Percentiles rank a stretch among this genome's conserved stretches.
Evolutionary conservation across 2,797 vertebrate species (phyloP).

Genomic region (Lutjanus argentimaculatus): DNA sequence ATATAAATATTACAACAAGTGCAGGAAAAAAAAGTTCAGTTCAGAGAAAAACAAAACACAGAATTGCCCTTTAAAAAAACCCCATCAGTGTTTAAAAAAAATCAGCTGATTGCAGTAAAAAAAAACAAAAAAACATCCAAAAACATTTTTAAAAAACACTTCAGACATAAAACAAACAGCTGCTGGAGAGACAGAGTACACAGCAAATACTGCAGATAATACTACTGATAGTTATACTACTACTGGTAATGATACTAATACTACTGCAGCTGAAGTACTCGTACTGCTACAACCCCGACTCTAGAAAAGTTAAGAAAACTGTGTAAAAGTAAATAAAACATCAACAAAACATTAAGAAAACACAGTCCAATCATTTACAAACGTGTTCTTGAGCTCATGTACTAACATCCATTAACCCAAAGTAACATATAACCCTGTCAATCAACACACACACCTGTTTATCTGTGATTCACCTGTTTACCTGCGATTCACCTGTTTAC

Average conservation of each 20-base stretch:
- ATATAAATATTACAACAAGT: constrained; percentile 40
- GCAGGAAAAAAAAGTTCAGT: constrained; percentile 41
- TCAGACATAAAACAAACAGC: background rate
- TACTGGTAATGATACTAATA: background rate
- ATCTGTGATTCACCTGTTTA: too few relatives aligned
- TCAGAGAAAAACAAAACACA: constrained; percentile 31
- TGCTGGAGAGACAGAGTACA: constrained; percentile 13
- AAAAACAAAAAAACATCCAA: background rate
- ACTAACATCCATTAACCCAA: too few relatives aligned
- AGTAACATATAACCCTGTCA: too few relatives aligned
- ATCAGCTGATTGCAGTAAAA: background rate
- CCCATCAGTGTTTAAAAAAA: background rate
- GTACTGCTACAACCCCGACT: too few relatives aligned
- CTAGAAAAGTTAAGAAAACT: too few relatives aligned
- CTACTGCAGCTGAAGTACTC: constrained; percentile 2
- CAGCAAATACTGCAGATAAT: constrained; percentile 6
- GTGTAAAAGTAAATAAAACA: too few relatives aligned
- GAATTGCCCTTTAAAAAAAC: background rate
- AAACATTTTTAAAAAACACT: background rate
- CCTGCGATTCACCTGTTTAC: too few relatives aligned
- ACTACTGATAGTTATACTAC: background rate
- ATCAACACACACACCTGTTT: too few relatives aligned
- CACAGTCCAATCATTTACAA: too few relatives aligned
- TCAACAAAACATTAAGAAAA: too few relatives aligned
- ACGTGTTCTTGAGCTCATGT: too few relatives aligned